Base-by-base conservation (phyloP, 2,797 vertebrate genomes). In the Chromobotia macracanthus region DNA sequence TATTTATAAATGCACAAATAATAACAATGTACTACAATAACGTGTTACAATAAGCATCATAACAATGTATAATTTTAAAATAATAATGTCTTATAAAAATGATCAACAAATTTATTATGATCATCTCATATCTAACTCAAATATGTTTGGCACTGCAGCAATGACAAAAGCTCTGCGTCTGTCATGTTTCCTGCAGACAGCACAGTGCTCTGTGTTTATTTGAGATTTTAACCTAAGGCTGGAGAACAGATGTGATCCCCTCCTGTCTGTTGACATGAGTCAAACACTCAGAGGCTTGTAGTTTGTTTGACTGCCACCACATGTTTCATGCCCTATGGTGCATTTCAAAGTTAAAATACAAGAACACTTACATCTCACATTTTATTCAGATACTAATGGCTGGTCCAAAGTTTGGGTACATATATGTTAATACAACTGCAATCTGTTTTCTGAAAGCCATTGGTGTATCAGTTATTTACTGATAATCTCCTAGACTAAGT, bases 251-350 rank as follows among this genome's bases (percentile, higher is more conserved):
- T 84, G 83, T 58, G 61, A 55, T 18, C 77, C 58, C 25, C 44
- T 35, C 21, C 8, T 55, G 58, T 25, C 55, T 25, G 28, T 56
- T 21, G 61, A 50, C 72, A 73, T 3, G 55, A 28, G 25, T 75
- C 70, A 72, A 72, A 78, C 48, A 72, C 68, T 84, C 76, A 58
- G 56, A 82, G 8, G 67, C 44, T 71, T 79, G 72, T 23, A 79
- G 72, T 75, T 79, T 75, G 53, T 84, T 81, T 75, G 63, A 79
- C 72, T 79, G 76, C 77, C 72, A 72, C 64, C 64, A 68, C 58
- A 78, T 76, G 56, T 73, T 79, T 69, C 72, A 58, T 68, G 63
- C 56, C 48, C 56, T 69, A 41, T 72, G 72, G 53, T 77, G 72
- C 44, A 56, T 56, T 50, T 77, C 72, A 68, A 28, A 68, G 35